Conservation (phyloP, 2,797 vertebrate genomes). For the Hemitrygon akajei region DNA sequence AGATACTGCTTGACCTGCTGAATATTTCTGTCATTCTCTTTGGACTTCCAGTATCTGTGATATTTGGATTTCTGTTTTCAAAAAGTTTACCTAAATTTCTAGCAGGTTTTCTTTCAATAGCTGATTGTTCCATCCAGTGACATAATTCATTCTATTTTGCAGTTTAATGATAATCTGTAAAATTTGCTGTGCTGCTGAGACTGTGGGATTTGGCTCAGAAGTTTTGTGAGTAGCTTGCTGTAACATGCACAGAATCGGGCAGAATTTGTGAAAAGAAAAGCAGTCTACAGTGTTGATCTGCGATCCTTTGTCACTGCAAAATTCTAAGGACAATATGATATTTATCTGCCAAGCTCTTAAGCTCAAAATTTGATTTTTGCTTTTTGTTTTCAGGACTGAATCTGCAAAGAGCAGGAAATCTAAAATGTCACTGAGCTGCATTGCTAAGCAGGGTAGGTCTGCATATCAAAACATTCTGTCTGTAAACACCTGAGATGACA, state of each 20-base stretch:
- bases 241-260: neutral
- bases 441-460: constrained; percentile 58
- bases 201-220: neutral
- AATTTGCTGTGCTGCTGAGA: neutral
- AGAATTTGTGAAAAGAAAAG: too few species aligned
- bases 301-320: too few species aligned
- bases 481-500: neutral
- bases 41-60: too few species aligned
- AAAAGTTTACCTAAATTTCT: too few species aligned
- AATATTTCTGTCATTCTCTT: too few species aligned
- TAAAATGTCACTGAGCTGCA: constrained; percentile 56
- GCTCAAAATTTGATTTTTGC: neutral
- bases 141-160: neutral
- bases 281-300: too few species aligned
- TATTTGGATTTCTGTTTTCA: too few species aligned
- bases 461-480: constrained; percentile 40
- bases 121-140: neutral
- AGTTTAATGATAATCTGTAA: neutral
- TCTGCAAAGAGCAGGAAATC: constrained; percentile 62
- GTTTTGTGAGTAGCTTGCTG: neutral
- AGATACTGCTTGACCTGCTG: too few species aligned
- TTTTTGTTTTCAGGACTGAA: constrained; percentile 59
- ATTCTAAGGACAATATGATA: neutral
- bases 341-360: neutral
- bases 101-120: neutral